These are phyloP conservation scores for Ochropleura leucogaster DNA, from an alignment of 2,888 invertebrate genomes.

Conservation along the genomic window DNA sequence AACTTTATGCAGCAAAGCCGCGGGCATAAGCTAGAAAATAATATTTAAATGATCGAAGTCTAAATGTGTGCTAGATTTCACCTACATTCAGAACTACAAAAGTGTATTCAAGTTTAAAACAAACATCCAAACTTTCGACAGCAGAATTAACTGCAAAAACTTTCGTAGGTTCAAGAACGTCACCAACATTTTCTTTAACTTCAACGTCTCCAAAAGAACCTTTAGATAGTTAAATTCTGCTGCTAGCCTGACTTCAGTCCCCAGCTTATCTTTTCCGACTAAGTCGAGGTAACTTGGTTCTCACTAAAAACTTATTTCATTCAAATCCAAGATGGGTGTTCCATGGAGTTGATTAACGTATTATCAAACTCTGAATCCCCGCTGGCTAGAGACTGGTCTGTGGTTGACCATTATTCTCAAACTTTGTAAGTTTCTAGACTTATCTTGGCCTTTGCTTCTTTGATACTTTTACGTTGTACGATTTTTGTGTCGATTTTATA, in stretches of 20 bases:
- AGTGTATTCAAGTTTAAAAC: background rate
- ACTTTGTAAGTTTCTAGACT: constrained; percentile 62
- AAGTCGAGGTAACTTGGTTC: constrained; percentile 42
- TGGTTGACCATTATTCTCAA: constrained; percentile 65
- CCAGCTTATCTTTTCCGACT: constrained; percentile 50
- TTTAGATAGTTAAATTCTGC: constrained; percentile 47
- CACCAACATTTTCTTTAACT: constrained; percentile 15
- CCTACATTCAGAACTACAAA: background rate
- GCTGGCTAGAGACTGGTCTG: constrained; percentile 48
- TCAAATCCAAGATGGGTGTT: constrained; percentile 54
- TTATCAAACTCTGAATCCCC: constrained; percentile 63
- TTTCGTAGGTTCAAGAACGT: constrained; percentile 14
- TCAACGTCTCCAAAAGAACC: constrained; percentile 22
- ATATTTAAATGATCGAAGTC: too few species aligned
- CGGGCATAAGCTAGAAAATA: too few species aligned
- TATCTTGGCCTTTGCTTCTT: constrained; percentile 58
- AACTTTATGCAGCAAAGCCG: too few species aligned
- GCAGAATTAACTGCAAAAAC: constrained; percentile 21
- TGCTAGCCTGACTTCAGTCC: constrained; percentile 27
- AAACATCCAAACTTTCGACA: constrained; percentile 1
- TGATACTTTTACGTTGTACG: constrained; percentile 37
- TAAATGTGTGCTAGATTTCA: background rate
- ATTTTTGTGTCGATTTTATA: background rate
- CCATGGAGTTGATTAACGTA: constrained; percentile 60
- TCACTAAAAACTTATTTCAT: constrained; percentile 55